Evolutionary conservation across 1,140 invertebrate genomes (phyloP), one percentile per base, ranked within the genome.

Genomic region (Trachymyrmex cornetzi): DNA sequence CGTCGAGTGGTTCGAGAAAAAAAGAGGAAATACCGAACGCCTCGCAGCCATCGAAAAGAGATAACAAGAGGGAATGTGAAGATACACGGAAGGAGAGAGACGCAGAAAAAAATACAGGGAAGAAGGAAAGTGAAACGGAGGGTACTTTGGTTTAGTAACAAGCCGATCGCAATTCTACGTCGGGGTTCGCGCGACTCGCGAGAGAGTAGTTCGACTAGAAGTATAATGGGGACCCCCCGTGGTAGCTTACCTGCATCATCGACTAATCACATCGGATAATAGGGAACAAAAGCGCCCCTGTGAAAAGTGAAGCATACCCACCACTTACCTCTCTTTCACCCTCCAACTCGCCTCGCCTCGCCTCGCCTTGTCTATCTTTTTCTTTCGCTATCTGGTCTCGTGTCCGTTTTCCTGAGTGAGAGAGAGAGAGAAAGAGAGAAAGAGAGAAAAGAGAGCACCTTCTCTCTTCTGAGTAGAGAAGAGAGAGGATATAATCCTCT

Each of bases 241-340:
- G 92, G 95, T 88, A 94, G 94, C 94, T 95, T 94, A 95, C 94
- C 94, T 95, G 95, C 95, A 95, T 95, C 95, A 95, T 95, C 94
- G 94, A 94, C 94, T 95, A 95, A 95, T 95, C 94, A 95, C 93
- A 93, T 94, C 94, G 94, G 94, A 95, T 95, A 95, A 95, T 95
- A 94, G 89, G 79, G 91, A 94, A 95, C 95, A 95, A 95, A 95
- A 87, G 69, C 89, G 89, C 87, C 91, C 93, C 93, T 92, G 94
- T 95, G 93, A 94, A 95, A 95, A 95, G 94, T 95, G 93, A 95
- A 93, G 93, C 93, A 92, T 92, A 92, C 87, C 81, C 90, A 91
- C 92, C 93, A 94, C 93, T 94, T 94, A 93, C 91, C 89, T 93
- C 80, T 74, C 85, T 57, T 82, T 82, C 75, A 53, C 57, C 86